Base-by-base conservation (phyloP, 2,888 invertebrate genomes). In the Synergus laeviventris region DNA sequence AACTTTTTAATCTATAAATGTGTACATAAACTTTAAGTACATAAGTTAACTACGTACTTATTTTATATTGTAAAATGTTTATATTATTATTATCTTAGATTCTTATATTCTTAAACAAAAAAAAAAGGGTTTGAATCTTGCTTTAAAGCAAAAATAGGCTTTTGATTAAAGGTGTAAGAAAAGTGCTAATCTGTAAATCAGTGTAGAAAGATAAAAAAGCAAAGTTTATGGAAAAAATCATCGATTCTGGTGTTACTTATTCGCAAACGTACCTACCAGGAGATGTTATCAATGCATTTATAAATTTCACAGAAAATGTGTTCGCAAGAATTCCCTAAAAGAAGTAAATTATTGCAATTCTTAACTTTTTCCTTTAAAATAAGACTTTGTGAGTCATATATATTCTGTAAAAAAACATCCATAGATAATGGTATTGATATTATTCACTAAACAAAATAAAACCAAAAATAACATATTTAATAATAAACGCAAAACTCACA, bases 1-100 rank as follows among this genome's bases (percentile, higher is more conserved):
- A 66, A 66, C 66, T 66, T 66, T 66, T 49, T 31, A 66, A 66
- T 49, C 66, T 66, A 66, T 66, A 61, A 36, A n/a, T 36, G 1
- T 56, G 18, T 56, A 21, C 12, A 56, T 11, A 18, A 18, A 56
- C 9, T 56, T 1, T 21, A 18, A 18, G 11, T 11, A 2, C 18
- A n/a, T n/a, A n/a, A 56, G 3, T 9, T 56, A 9, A 9, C 9
- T 11, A n/a, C 16, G 16, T n/a, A 8, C 5, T 31, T 31, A 18
- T 7, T 54, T 54, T 4, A 1, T 1, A 54, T 54, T n/a, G 16
- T n/a, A 2, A 42, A 42, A 42, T 14, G 42, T 18, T 54, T 54
- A 9, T 54, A 16, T 1, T 18, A 54, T 18, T 18, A 54, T 54
- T 54, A 31, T 42, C 12, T 42, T 0, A 42, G 0, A 42, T 14